Evolutionary conservation across 1,140 invertebrate species (phyloP).

Genomic region (Hermatobates lingyangjiaoensis): DNA sequence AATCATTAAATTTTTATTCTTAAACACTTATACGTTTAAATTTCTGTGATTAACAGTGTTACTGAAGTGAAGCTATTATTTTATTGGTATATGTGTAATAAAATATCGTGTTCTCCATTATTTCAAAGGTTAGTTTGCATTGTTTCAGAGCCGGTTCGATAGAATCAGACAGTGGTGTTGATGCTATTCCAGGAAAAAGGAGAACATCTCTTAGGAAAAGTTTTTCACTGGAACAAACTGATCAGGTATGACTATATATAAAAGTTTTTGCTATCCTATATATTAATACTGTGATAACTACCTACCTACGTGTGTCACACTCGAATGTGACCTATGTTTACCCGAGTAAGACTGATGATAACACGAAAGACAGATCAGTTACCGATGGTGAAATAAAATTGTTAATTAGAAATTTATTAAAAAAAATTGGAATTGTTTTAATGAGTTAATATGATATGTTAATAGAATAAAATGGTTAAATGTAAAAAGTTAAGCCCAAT

Average conservation of each 20-base stretch:
- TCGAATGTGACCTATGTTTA: not conserved
- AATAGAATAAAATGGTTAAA: too few species aligned
- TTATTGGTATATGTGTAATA: not conserved
- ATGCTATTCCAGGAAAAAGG: slow-evolving; percentile 13
- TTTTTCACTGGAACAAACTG: slow-evolving; percentile 53
- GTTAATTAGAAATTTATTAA: not conserved
- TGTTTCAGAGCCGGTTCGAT: slow-evolving; percentile 16
- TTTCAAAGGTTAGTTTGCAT: not conserved
- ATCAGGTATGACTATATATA: slow-evolving; percentile 27
- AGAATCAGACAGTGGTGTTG: slow-evolving; percentile 17
- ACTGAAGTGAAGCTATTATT: not conserved
- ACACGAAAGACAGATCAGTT: not conserved
- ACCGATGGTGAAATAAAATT: not conserved
- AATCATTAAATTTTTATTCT: not conserved
- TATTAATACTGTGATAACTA: too few species aligned
- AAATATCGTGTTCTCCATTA: not conserved
- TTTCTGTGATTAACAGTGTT: not conserved
- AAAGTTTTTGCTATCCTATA: slow-evolving; percentile 18
- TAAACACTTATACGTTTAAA: not conserved
- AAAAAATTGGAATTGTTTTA: not conserved
- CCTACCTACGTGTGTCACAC: not conserved
- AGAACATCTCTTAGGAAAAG: slow-evolving; percentile 44
- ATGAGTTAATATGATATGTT: too few species aligned
- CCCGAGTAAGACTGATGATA: not conserved
- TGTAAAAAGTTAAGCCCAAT: too few species aligned